Conservation (phyloP, 2,888 invertebrate species). For the Thalpophila matura region DNA sequence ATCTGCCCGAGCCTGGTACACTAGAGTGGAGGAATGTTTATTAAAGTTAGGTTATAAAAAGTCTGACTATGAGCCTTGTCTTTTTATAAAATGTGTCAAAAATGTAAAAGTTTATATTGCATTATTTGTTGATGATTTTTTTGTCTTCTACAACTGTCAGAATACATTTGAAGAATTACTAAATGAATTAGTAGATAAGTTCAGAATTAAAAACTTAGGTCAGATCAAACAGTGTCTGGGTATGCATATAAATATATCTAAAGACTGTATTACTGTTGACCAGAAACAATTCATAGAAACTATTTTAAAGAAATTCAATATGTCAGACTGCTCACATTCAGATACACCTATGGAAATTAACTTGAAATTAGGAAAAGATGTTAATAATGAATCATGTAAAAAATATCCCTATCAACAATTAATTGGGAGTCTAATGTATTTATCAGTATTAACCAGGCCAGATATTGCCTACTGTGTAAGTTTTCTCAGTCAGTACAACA, state of each 20-base stretch:
- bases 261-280: slow-evolving; percentile 18
- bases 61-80: slow-evolving; percentile 31
- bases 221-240: slow-evolving; percentile 25
- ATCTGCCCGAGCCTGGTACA: slow-evolving; percentile 22
- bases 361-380: slow-evolving; percentile 18
- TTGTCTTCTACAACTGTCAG: slow-evolving; percentile 34
- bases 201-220: slow-evolving; percentile 28
- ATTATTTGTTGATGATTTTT: slow-evolving; percentile 30
- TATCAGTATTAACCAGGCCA: no score
- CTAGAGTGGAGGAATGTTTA: slow-evolving; percentile 7
- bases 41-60: slow-evolving; percentile 11
- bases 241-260: slow-evolving; percentile 12
- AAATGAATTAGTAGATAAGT: slow-evolving; percentile 19
- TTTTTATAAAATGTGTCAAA: slow-evolving; percentile 8
- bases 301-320: slow-evolving; percentile 24
- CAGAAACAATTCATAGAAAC: slow-evolving; percentile 14
- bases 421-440: no score
- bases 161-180: slow-evolving; percentile 6
- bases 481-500: no score
- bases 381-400: not conserved
- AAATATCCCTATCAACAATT: no score
- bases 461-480: no score
- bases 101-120: slow-evolving; percentile 23
- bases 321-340: slow-evolving; percentile 11
- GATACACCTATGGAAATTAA: slow-evolving; percentile 33